Base-by-base conservation (phyloP, 2,113 vertebrate species). In the Carassius carassius region DNA sequence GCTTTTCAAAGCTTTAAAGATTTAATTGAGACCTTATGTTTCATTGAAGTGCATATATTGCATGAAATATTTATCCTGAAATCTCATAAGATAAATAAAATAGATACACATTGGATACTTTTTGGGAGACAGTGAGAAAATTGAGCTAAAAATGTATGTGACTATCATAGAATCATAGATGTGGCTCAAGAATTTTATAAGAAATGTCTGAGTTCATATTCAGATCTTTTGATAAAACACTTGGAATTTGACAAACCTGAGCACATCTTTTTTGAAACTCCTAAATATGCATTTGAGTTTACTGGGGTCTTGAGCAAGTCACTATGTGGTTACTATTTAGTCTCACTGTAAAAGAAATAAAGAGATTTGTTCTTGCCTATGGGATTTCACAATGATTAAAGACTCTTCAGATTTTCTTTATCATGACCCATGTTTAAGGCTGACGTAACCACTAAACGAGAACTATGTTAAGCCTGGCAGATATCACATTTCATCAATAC, bases 401-500 rank as follows among this genome's bases (percentile, higher is more conserved):
- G 21, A 79, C 35, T n/a, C 35, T 16, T 76, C 19, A 51, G 4
- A 60, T 81, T 79, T 70, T 60, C 3, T 32, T 51, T 44, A 84
- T 29, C 58, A 60, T 85, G 81, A 76, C 65, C 41, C 78, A 62
- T 60, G 32, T 54, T 87, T 58, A 47, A 89, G 10, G 63, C 79
- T 86, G 69, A 63, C 35, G 65, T 75, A 76, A 23, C 49, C 67
- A 44, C 8, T 35, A 9, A 67, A 60, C 32, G 17, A 78, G 47
- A 72, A 19, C 9, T 41, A 51, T 54, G 60, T 32, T 3, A 73
- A 12, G 29, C 51, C 67, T 87, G 80, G 47, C 83, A 49, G 12
- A 82, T 87, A 29, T 81, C 76, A 25, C 78, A 80, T 89, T 88
- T 83, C 78, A 86, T 41, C 41, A 41, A 41, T 86, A 84, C 77